Conservation (phyloP, 1,140 invertebrate species). For the Bombus superbus region DNA sequence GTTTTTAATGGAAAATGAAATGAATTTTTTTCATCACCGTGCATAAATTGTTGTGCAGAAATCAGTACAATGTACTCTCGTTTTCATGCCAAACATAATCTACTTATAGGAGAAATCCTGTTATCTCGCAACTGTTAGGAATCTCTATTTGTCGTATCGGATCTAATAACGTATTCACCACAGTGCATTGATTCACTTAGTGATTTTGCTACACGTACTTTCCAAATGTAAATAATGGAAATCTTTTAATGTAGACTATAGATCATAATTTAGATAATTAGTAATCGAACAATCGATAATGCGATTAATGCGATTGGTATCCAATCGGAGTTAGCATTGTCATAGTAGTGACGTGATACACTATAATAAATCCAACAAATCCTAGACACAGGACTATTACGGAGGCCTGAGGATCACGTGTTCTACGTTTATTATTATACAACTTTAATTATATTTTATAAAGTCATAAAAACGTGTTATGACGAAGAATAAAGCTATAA, state of each 20-base stretch:
- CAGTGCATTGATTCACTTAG: not conserved
- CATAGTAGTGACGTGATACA: no score
- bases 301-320: not conserved
- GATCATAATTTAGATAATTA: not conserved
- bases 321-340: not conserved
- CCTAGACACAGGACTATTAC: no score
- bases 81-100: constrained; percentile 47
- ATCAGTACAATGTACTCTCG: constrained; percentile 4
- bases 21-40: not conserved
- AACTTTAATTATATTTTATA: no score
- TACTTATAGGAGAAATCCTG: constrained; percentile 51
- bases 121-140: constrained; percentile 35
- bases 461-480: no score
- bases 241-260: not conserved
- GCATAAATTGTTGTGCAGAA: not conserved
- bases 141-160: constrained; percentile 25
- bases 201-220: no score
- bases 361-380: no score
- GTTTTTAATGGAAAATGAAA: not conserved
- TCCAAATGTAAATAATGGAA: no score
- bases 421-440: no score
- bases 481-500: no score
- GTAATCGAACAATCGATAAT: not conserved
- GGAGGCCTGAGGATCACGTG: no score
- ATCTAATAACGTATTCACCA: constrained; percentile 14